Evolutionary conservation across 1,140 invertebrate genomes (phyloP), one percentile per base, ranked within the genome.

Genomic region (Melitaea cinxia): DNA sequence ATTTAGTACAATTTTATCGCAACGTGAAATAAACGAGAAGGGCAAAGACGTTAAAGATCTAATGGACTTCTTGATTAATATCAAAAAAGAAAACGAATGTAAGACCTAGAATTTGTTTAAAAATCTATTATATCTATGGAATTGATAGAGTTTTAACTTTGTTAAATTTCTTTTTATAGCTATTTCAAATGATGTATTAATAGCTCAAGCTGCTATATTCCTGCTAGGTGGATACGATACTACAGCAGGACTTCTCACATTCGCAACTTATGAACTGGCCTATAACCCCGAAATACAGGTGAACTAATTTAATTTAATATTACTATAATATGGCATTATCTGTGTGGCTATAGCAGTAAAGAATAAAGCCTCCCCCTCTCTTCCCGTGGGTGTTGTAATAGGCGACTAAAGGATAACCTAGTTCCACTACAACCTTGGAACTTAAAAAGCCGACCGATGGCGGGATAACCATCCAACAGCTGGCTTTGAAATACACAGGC

Each of bases 161-260:
- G 6, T 26, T 26, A 26, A 26, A 6, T 33, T 10, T 33, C 3
- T 39, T 12, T 10, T 69, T 75, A 37, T 49, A 84, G 82, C 65
- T 9, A 63, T 74, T 10, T 52, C 61, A 5, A 72, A 79, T 14
- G 77, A 82, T 5, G 5, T 81, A 0, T n/a, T 84, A 1, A 55
- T 78, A 0, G 69, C 82, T 19, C 80, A 83, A 61, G 82, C 75
- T 7, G 65, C 72, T 0, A 70, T 83, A 4, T 73, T 83, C 14
- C 33, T 83, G 3, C 73, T 75, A 50, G 81, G 66, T 14, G 81
- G 77, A 0, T 82, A 71, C 30, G 81, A 82, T 2, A 80, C 79
- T 0, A 55, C 76, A 0, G 64, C 68, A 5, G 35, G 49, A 0
- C 19, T 60, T 0, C 19, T 82, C 0, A 61, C 74, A 3, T 80